A percentile compares a stretch with the other conserved stretches of the same genome.
Conservation (phyloP, 2,797 vertebrate species). For the Pangasius djambal region DNA sequence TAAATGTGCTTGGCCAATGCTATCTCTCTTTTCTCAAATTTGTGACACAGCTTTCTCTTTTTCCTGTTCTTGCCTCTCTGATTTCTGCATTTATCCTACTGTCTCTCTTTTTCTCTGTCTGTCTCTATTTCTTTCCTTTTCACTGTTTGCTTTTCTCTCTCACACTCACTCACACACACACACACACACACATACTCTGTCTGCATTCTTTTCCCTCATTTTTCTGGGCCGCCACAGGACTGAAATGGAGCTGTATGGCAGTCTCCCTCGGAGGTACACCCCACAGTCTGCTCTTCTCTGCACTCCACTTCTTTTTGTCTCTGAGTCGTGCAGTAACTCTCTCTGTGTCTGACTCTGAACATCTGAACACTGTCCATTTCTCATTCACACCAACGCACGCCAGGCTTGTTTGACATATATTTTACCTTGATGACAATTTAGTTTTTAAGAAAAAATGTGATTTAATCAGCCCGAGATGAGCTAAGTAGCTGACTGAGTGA, state of each 20-base stretch:
- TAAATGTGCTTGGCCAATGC: conserved; percentile 23
- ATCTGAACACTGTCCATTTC: neutral
- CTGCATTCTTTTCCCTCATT: conserved; percentile 46
- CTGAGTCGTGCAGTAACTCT: conserved; percentile 9
- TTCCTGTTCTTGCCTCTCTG: conserved; percentile 52
- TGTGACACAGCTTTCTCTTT: conserved; percentile 55
- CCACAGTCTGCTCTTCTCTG: conserved; percentile 45
- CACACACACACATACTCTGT: conserved; percentile 41
- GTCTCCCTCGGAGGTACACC: conserved; percentile 84
- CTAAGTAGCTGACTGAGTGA: neutral
- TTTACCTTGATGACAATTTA: neutral
- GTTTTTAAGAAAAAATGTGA: neutral
- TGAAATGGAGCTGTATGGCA: conserved; percentile 87
- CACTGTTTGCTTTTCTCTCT: conserved; percentile 38
- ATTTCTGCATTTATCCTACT: conserved; percentile 54
- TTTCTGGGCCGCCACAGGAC: conserved; percentile 77
- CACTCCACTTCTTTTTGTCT: conserved; percentile 46
- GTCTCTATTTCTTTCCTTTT: conserved; percentile 53
- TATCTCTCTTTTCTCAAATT: conserved; percentile 57
- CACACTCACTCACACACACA: conserved; percentile 39
- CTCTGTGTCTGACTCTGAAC: conserved; percentile 3
- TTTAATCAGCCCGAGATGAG: neutral
- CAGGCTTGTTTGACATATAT: conserved; percentile 22
- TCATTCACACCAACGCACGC: neutral
- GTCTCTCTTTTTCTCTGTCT: conserved; percentile 60